Percentiles rank a stretch among this genome's conserved stretches.
phyloP scores from a whole-genome alignment of 2,888 invertebrate species.

The Drosophila neonasuta region DNA sequence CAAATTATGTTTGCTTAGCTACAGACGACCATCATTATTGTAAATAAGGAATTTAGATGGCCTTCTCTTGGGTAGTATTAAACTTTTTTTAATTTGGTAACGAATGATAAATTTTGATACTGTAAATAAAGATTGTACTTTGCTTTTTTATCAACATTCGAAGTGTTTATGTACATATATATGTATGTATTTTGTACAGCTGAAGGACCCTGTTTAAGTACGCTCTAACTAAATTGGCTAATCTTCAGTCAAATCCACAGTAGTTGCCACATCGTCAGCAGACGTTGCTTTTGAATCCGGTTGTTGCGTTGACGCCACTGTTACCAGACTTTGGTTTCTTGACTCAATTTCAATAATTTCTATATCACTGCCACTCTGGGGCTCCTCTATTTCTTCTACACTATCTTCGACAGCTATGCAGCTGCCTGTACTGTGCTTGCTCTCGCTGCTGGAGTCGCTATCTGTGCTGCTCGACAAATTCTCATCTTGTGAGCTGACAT shows the following conservation, averaged over 20 bases:
- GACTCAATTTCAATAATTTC: constrained; percentile 43
- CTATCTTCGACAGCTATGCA: constrained; percentile 49
- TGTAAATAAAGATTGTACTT: constrained; percentile 1
- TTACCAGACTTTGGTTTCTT: background rate
- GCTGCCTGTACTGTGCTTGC: constrained; percentile 8
- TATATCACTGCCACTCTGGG: constrained; percentile 46
- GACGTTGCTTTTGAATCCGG: background rate
- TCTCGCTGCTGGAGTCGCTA: constrained; percentile 9
- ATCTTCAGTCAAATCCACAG: constrained; percentile 67
- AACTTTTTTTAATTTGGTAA: background rate
- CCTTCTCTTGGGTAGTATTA: no score
- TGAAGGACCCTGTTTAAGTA: background rate
- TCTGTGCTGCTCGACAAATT: constrained; percentile 18
- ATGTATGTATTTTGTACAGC: constrained; percentile 17
- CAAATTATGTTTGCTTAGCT: no score
- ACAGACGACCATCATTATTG: no score
- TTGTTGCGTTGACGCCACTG: background rate
- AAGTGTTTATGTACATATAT: constrained; percentile 4
- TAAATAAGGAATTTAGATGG: no score
- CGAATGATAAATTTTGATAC: background rate
- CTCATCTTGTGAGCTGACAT: constrained; percentile 58
- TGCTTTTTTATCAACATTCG: constrained; percentile 4
- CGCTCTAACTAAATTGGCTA: constrained; percentile 23
- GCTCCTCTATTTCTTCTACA: constrained; percentile 10
- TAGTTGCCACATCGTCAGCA: constrained; percentile 4